Base-by-base conservation (phyloP, 2,888 invertebrate genomes). In the Harpalus rufipes region DNA sequence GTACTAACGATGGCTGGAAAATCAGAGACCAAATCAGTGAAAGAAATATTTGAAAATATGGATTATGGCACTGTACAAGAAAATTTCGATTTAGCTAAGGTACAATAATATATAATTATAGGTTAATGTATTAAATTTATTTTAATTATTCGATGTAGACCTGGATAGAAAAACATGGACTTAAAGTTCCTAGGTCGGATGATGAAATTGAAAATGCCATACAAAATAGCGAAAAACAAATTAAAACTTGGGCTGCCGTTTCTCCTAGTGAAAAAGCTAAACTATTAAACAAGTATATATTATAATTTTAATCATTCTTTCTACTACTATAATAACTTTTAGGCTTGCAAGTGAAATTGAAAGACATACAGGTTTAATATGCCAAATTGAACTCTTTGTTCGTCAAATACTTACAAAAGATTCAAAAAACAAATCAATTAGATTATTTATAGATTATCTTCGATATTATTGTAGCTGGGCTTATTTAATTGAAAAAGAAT, bases 381-480 rank as follows among this genome's bases (percentile, higher is more conserved):
- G 90, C 79, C 92, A 93, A 84, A 87, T 93, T 85, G 93, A 93
- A 88, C 88, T 90, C 58, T 88, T 91, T 86, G 89, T 90, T 86
- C 90, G 91, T 87, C 92, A 92, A 7, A 90, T 91, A 85, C 89
- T 91, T n/a, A 87, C 90, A 74, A 88, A 91, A 41, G 92, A 92
- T 87, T 91, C 91, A 1, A 89, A 91, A 85, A 91, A 90, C 86
- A 90, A 90, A 86, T 90, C 91, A 87, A 86, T 92, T 58, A 90
- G 91, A 4, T 88, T 89, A 56, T 89, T 92, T 61, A 90, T 92
- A 21, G 89, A 93, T 78, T 92, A 91, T 88, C 90, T 93, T 85
- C 91, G 91, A 87, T 92, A 93, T 87, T 92, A 93, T 89, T 91
- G 93, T 14, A 91, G 91, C 85, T 92, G 92, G 91, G 91, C 92